Percentiles rank a stretch among this genome's conserved stretches.
phyloP scores from a whole-genome alignment of 2,113 vertebrate species.

The Chamaetylas fuelleborni region DNA sequence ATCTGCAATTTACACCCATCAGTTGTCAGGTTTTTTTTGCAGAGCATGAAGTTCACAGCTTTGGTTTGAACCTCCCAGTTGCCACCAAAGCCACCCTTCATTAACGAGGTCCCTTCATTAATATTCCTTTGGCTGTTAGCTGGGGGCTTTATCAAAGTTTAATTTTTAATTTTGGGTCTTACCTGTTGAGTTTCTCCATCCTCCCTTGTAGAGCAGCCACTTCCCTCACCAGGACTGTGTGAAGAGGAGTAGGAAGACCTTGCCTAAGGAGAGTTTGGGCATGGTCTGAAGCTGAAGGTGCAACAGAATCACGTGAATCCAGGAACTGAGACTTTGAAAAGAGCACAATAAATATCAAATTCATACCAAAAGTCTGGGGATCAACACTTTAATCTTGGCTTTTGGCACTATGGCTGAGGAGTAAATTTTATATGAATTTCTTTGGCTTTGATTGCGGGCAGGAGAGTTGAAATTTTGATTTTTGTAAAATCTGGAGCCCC shows the following conservation, averaged over 20 bases:
- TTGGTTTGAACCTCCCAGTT: background rate
- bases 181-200: background rate
- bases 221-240: background rate
- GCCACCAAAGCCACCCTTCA: background rate
- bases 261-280: background rate
- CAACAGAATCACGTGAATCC: background rate
- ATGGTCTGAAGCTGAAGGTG: background rate
- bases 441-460: background rate
- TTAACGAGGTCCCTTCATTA: background rate
- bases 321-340: background rate
- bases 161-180: background rate
- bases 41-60: background rate
- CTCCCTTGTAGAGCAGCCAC: background rate
- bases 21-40: background rate
- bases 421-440: background rate
- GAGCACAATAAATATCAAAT: background rate
- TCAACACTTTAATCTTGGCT: fast-evolving
- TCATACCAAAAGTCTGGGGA: background rate
- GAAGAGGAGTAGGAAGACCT: background rate
- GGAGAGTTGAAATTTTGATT: background rate
- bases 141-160: too few relatives aligned
- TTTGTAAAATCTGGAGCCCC: background rate
- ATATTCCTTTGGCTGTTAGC: fast-evolving
- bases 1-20: background rate
- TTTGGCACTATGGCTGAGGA: background rate